Evolutionary conservation across 2,797 vertebrate genomes (phyloP).

Genomic region (Falco biarmicus): DNA sequence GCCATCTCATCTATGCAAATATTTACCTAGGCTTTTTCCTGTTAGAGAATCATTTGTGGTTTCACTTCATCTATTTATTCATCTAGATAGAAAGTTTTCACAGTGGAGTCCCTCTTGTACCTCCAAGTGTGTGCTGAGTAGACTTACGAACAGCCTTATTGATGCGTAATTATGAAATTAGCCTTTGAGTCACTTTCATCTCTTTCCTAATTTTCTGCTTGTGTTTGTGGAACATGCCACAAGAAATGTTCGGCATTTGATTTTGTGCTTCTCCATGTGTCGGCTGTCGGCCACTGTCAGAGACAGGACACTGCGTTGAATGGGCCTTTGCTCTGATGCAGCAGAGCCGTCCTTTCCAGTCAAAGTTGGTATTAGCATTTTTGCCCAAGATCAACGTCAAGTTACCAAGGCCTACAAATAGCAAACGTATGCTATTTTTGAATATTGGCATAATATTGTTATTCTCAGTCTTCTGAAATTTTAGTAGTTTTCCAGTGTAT

Average conservation of each 20-base stretch:
- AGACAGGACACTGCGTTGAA: background rate
- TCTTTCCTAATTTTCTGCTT: background rate
- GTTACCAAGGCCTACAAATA: background rate
- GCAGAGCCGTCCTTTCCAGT: background rate
- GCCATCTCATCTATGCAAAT: background rate
- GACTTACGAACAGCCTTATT: background rate
- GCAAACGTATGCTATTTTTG: background rate
- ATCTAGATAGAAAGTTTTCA: background rate
- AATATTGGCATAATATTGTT: slow-evolving; percentile 2
- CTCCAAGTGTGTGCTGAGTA: background rate
- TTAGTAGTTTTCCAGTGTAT: background rate
- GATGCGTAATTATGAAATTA: background rate
- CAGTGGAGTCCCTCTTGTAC: background rate
- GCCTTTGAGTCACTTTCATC: background rate
- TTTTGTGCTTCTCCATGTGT: background rate
- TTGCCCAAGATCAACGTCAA: background rate
- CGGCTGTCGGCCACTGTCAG: background rate
- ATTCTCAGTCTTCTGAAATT: background rate
- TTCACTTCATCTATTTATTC: background rate
- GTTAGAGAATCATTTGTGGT: background rate
- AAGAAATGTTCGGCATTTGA: background rate
- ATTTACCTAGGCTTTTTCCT: background rate
- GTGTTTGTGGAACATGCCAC: background rate
- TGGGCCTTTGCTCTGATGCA: fast-evolving
- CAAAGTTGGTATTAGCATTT: background rate